These are phyloP conservation scores for Pachycephus smyrnensis DNA, from an alignment of 2,888 invertebrate species.

Conservation along the genomic window DNA sequence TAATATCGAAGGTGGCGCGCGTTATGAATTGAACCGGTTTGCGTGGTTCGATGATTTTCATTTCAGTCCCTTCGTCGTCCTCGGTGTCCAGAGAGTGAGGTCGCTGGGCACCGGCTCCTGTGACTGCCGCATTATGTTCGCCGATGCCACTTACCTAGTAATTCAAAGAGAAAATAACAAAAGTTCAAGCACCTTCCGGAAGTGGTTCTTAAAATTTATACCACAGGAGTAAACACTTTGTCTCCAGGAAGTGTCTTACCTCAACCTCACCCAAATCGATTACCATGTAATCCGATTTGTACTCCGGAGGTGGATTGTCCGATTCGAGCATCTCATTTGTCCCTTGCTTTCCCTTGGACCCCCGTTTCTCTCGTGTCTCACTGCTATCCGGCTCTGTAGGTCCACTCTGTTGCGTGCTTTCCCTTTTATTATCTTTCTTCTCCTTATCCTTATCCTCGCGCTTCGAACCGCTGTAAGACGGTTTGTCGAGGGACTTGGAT, in stretches of 20 bases:
- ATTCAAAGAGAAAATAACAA: not conserved
- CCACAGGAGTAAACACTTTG: not conserved
- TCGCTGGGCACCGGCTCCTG: constrained; percentile 52
- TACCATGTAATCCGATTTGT: constrained; percentile 67
- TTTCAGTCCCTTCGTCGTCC: constrained; percentile 64
- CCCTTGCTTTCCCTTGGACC: constrained; percentile 51
- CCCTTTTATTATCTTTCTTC: constrained; percentile 53
- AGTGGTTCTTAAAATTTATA: not conserved
- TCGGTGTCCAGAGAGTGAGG: constrained; percentile 54
- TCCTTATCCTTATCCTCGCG: constrained; percentile 61
- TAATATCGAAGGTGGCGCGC: constrained; percentile 58
- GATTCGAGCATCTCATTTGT: constrained; percentile 65
- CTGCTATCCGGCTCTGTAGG: constrained; percentile 37
- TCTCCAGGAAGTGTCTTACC: constrained; percentile 37
- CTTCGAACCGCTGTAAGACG: constrained; percentile 49
- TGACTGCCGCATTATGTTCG: constrained; percentile 54
- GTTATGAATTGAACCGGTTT: constrained; percentile 58
- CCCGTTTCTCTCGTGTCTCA: constrained; percentile 47
- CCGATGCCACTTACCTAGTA: constrained; percentile 47
- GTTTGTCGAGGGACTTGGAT: constrained; percentile 62
- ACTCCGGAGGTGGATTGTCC: constrained; percentile 60
- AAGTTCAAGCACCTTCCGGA: not conserved
- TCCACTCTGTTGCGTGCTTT: constrained; percentile 17
- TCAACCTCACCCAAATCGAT: constrained; percentile 67
- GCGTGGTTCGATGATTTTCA: constrained; percentile 64